These are phyloP conservation scores for Drosophila picticornis DNA, from an alignment of 2,888 invertebrate species.

Conservation along the genomic window DNA sequence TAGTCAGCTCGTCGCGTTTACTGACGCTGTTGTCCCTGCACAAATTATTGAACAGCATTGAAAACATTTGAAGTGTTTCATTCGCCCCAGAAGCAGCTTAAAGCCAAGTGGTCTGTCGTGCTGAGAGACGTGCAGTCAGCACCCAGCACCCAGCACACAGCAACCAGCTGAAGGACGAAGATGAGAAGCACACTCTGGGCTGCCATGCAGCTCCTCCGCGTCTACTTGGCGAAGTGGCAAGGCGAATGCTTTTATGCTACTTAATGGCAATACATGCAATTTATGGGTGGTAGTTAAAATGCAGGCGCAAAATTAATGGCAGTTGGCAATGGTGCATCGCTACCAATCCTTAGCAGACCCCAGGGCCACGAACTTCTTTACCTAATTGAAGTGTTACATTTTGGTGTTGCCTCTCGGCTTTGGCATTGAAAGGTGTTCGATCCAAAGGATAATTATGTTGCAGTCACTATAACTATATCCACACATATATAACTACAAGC, in stretches of 20 bases:
- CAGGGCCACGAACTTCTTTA: constrained; percentile 12
- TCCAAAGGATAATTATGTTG: constrained; percentile 2
- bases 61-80: constrained; percentile 75
- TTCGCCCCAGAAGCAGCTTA: constrained; percentile 44
- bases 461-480: neutral
- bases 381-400: constrained; percentile 10
- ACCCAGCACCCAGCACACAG: neutral
- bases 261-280: constrained; percentile 77
- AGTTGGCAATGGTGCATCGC: constrained; percentile 37
- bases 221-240: constrained; percentile 23
- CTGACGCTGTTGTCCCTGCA: constrained; percentile 60
- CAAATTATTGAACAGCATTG: constrained; percentile 81
- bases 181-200: constrained; percentile 1
- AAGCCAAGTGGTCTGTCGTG: constrained; percentile 41
- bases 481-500: neutral
- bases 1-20: constrained; percentile 46
- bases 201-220: constrained; percentile 13
- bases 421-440: constrained; percentile 21
- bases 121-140: constrained; percentile 6
- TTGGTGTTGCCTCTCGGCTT: constrained; percentile 1
- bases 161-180: neutral
- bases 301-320: constrained; percentile 68
- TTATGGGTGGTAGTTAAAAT: constrained; percentile 74
- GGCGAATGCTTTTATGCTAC: constrained; percentile 77
- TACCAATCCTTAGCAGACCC: constrained; percentile 2